phyloP scores from a whole-genome alignment of 2,113 vertebrate genomes.

The Clinocottus analis region DNA sequence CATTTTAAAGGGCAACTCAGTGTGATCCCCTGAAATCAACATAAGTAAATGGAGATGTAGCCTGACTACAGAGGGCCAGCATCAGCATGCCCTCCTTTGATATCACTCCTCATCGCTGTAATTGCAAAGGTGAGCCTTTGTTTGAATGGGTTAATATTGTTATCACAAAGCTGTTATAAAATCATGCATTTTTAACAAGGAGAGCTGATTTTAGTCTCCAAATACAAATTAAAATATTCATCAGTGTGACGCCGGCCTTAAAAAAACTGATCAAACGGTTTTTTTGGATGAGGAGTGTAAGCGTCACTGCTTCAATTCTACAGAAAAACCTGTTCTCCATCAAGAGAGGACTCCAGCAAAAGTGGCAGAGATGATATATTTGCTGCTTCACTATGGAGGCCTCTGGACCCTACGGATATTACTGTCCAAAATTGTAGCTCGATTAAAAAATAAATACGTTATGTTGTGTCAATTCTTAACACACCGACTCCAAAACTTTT shows the following conservation, averaged over 20 bases:
- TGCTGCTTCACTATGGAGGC: background rate
- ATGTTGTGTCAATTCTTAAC: background rate
- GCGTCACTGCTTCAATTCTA: slow-evolving; percentile 31
- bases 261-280: slow-evolving; percentile 34
- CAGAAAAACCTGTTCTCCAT: slow-evolving; percentile 25
- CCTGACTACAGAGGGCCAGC: slow-evolving; percentile 26
- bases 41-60: slow-evolving; percentile 11
- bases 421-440: background rate
- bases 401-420: background rate
- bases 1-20: slow-evolving; percentile 42
- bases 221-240: slow-evolving; percentile 65
- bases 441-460: background rate
- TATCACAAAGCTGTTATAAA: slow-evolving; percentile 50
- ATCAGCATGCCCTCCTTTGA: slow-evolving; percentile 30
- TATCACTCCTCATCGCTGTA: slow-evolving; percentile 37
- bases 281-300: slow-evolving; percentile 17
- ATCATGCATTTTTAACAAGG: slow-evolving; percentile 68
- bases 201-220: slow-evolving; percentile 49
- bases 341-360: slow-evolving; percentile 5
- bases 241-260: slow-evolving; percentile 34
- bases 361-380: background rate
- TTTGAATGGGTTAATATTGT: slow-evolving; percentile 67
- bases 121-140: slow-evolving; percentile 67
- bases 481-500: background rate
- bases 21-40: slow-evolving; percentile 46